Evolutionary conservation across 2,797 vertebrate genomes (phyloP), one percentile per base, ranked within the genome.

Genomic region (Borostomias antarcticus): DNA sequence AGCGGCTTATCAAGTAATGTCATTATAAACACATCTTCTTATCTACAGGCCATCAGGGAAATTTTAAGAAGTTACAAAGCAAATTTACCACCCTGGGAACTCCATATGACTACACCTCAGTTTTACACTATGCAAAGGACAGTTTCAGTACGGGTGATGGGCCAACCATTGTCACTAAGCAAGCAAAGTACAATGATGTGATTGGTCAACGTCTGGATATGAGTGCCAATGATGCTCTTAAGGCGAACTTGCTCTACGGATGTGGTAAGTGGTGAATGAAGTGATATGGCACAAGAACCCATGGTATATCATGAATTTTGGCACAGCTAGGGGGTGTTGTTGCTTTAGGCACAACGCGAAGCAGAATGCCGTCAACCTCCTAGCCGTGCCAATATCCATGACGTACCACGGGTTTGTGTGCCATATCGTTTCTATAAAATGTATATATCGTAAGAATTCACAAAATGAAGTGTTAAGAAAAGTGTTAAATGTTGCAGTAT

Each of bases 121-220:
- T 94, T 43, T 89, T 94, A 95, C 95, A 97, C 83, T 97, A 95
- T 0, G 73, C 84, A 21, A 82, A 92, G 74, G 75, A 76, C 4
- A 75, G 85, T 0, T 95, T 95, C 68, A 82, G 8, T 45, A 94
- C 90, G 0, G 92, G 92, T 4, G 86, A 82, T 0, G 88, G 92
- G 7, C 74, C 91, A 4, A 97, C 95, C 2, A 95, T 97, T 0
- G 0, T 90, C 30, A 96, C 94, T 17, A 93, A 81, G 51, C 90
- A 90, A 59, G 76, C 88, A 0, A 72, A 82, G 1, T 96, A 91
- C 72, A 86, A 88, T 64, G 73, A 94, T 19, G 81, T 94, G 33
- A 96, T 96, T 62, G 95, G 95, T 11, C 95, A 96, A 65, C 45
- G 85, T 3, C 79, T 92, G 81, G 94, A 92, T 35, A 32, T 90